Base-by-base conservation (phyloP, 2,113 vertebrate species). In the Ursus arctos region DNA sequence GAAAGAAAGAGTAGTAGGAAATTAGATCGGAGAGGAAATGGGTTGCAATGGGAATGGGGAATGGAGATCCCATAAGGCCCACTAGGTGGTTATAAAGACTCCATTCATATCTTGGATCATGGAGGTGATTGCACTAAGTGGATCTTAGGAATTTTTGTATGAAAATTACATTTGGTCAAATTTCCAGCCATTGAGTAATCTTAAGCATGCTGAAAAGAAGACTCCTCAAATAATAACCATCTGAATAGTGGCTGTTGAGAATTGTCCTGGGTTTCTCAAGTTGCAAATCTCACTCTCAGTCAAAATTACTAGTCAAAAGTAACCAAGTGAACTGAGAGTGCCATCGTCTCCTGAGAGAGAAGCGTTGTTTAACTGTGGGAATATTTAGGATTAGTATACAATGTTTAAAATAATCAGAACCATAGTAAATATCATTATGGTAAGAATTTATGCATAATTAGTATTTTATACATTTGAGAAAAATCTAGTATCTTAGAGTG, bases 331-430 rank as follows among this genome's bases (percentile, higher is more conserved):
- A 76, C 6, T 26, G 40, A 95, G 21, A 91, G 69, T 84, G 22
- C 31, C 36, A 4, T 21, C 51, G 2, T 19, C 40, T 90, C 49
- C 16, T 28, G 19, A 77, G n/a, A 69, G 1, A 63, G 33, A 91
- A 82, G 33, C 47, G 72, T 51, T 22, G 8, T 49, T 86, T n/a
- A 89, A 67, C 47, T 79, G 11, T 63, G 57, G 8, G 57, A 71
- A 72, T 84, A 87, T 61, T 97, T 95, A 67, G 7, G 84, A 77
- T 51, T 94, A 63, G 24, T 51, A 36, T 67, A 65, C 85, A 88
- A 53, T 59, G 12, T 53, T 89, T 77, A 67, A 88, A 90, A 59
- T 83, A 16, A 31, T 88, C 63, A 76, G 69, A 94, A 76, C 26
- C 7, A 1, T 59, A 87, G 33, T n/a, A 40, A 77, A 43, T 79